Percentiles rank a stretch among this genome's conserved stretches.
phyloP scores from a whole-genome alignment of 2,888 invertebrate species.

The Ectemnius lituratus region DNA sequence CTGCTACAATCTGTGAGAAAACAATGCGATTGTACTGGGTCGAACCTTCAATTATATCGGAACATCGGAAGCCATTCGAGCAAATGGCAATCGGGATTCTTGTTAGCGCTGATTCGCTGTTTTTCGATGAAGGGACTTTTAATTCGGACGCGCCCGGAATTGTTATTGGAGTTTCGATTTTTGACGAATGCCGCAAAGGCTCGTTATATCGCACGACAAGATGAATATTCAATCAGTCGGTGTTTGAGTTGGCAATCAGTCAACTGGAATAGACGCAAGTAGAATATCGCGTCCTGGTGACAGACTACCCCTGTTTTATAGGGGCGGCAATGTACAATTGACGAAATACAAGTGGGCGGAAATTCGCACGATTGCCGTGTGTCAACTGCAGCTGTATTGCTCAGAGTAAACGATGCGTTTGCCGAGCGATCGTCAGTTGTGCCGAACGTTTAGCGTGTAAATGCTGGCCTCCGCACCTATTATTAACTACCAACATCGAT shows the following conservation, averaged over 20 bases:
- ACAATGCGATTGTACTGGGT: no score
- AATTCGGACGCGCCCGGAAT: no score
- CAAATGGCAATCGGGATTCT: no score
- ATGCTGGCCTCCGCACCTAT: background rate
- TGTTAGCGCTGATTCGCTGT: no score
- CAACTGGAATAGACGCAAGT: background rate
- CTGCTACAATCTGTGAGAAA: no score
- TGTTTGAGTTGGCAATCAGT: conserved; percentile 6
- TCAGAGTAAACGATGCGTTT: background rate
- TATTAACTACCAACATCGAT: conserved; percentile 2
- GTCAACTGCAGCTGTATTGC: background rate
- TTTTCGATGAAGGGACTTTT: no score
- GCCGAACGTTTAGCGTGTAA: conserved; percentile 8
- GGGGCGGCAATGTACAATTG: background rate
- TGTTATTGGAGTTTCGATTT: no score
- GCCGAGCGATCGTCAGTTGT: background rate
- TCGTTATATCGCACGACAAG: background rate
- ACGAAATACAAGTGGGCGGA: background rate
- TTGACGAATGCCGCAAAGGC: background rate
- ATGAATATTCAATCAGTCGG: background rate
- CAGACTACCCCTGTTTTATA: no score
- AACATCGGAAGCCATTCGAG: no score
- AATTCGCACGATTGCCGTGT: background rate
- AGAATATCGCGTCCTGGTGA: no score
- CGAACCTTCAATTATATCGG: no score